These are phyloP conservation scores for Anagyrus pseudococci DNA, from an alignment of 2,888 invertebrate genomes.

Conservation along the genomic window DNA sequence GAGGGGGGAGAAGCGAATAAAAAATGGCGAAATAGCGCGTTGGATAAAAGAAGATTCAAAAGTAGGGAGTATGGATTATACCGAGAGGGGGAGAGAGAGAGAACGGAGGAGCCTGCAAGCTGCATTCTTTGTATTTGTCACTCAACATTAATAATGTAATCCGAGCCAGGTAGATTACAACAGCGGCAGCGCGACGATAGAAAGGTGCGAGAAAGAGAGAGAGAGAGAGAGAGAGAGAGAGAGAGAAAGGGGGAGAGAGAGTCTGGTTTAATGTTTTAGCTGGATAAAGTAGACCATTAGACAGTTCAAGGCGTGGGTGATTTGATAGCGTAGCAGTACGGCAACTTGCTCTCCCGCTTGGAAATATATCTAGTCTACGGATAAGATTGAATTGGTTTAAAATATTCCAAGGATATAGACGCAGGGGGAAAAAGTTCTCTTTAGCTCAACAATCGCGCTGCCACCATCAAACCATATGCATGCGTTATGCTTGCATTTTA, in stretches of 20 bases:
- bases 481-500: too few relatives aligned
- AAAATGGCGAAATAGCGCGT: not conserved
- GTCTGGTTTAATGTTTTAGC: slow-evolving; percentile 27
- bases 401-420: too few relatives aligned
- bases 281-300: slow-evolving; percentile 35
- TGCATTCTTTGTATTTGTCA: slow-evolving; percentile 30
- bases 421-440: too few relatives aligned
- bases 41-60: slow-evolving; percentile 18
- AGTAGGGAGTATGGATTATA: not conserved
- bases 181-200: too few relatives aligned
- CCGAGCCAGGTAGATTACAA: slow-evolving; percentile 24
- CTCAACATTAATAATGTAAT: slow-evolving; percentile 31
- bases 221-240: too few relatives aligned
- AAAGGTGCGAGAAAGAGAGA: slow-evolving; percentile 2
- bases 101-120: not conserved
- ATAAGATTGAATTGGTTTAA: slow-evolving; percentile 19
- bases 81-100: too few relatives aligned
- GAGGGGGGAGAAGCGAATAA: not conserved
- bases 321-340: slow-evolving; percentile 25
- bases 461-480: too few relatives aligned
- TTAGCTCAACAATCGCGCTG: too few relatives aligned
- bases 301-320: slow-evolving; percentile 34
- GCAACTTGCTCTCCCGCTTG: not conserved
- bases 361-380: slow-evolving; percentile 3
- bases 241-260: slow-evolving; percentile 27